Evolutionary conservation across 1,140 invertebrate genomes (phyloP).

Genomic region (Caerostris extrusa): DNA sequence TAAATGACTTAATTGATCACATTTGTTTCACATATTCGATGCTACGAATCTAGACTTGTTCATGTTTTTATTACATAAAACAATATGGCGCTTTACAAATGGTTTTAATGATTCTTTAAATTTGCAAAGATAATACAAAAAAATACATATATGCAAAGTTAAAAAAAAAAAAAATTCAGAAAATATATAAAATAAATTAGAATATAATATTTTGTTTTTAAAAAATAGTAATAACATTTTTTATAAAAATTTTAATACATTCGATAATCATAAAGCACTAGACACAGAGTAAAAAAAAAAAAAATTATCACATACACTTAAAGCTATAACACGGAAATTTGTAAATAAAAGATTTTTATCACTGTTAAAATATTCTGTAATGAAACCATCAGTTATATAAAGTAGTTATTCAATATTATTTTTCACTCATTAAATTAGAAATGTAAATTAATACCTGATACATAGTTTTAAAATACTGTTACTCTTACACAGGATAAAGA

Average conservation of each 20-base stretch:
- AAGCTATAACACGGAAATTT: too few relatives aligned
- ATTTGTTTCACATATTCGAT: not conserved
- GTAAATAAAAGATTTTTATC: too few relatives aligned
- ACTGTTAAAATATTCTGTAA: too few relatives aligned
- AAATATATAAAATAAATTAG: slow-evolving; percentile 16
- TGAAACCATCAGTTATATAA: too few relatives aligned
- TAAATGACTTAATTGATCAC: slow-evolving; percentile 13
- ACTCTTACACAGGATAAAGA: too few relatives aligned
- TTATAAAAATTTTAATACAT: not conserved
- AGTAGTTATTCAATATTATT: too few relatives aligned
- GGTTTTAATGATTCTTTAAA: not conserved
- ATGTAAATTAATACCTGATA: too few relatives aligned
- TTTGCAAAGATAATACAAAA: not conserved
- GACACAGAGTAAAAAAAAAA: too few relatives aligned
- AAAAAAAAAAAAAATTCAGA: not conserved
- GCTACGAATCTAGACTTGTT: not conserved
- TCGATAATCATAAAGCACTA: not conserved
- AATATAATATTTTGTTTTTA: not conserved
- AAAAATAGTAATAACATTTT: not conserved
- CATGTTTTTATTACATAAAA: not conserved
- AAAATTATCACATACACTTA: too few relatives aligned
- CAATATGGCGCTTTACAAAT: not conserved
- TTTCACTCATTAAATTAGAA: too few relatives aligned
- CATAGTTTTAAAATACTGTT: too few relatives aligned
- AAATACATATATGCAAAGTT: not conserved